Base-by-base conservation (phyloP, 2,113 vertebrate genomes). In the Furnarius figulus region DNA sequence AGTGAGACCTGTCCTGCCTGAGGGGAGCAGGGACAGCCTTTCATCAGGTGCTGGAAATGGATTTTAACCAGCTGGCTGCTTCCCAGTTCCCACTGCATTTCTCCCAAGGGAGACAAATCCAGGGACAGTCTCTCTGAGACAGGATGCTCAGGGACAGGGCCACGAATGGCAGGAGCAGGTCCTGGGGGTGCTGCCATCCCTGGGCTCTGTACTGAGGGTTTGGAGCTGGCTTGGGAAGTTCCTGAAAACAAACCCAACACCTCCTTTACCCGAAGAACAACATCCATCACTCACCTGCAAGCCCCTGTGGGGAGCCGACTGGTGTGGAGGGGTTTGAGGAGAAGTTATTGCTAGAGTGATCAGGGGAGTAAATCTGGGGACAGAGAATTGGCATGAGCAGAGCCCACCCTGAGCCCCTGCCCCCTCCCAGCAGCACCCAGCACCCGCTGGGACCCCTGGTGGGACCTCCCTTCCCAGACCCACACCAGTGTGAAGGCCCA, bases 271-370 rank as follows among this genome's bases (percentile, higher is more conserved):
- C 15, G 13, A 13, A 52, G 5, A 50, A 30, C 47, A 20, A 4
- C 0, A 2, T 1, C 9, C 13, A 28, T 10, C 37, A 92, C 98
- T 91, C 95, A 99, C 99, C 99, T 98, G 99, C 97, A 61, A 99
- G 98, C 85, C 98, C 98, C 98, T 99, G 99, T 20, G 99, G 99
- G 83, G 99, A 99, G 76, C 99, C 99, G 71, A 99, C 99, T 1
- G 99, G 99, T 63, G 99, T 99, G 8, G 99, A 99, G 39, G 99
- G 99, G 96, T 98, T 99, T 31, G 99, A 99, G 2, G 99, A 98
- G 98, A 99, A 99, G 98, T 99, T 99, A 98, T 98, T 99, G 98
- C 99, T 99, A 95, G 99, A 99, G 97, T 99, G 99, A 97, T 99
- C 99, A 3, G 99, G 99, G 40, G 99, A 99, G 94, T 99, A 99